Percentiles rank a stretch among this genome's conserved stretches.
Evolutionary conservation across 64 coral and sea anemone genomes (phyloP).

Genomic region (Hydrozoanthus tunicans): DNA sequence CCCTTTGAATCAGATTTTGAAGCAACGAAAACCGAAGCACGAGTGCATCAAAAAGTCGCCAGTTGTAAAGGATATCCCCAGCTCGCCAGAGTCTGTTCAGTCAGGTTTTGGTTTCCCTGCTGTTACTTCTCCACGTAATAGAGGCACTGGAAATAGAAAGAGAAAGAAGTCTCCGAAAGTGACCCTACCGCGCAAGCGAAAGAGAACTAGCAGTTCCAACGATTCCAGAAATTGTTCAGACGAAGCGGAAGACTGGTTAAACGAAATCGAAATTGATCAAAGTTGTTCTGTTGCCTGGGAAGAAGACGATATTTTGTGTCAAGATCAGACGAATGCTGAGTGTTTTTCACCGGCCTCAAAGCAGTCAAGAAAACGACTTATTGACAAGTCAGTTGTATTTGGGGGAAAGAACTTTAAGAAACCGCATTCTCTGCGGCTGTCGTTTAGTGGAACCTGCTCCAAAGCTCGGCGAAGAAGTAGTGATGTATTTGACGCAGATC

Average conservation of each 20-base stretch:
- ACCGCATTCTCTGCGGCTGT: constrained; percentile 13
- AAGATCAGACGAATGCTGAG: constrained; percentile 12
- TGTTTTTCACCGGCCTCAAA: constrained; percentile 18
- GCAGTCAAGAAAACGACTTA: constrained; percentile 45
- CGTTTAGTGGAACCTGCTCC: constrained; percentile 12
- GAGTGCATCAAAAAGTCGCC: constrained; percentile 17
- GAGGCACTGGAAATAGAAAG: background rate
- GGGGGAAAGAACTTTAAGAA: constrained; percentile 34
- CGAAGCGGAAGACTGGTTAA: constrained; percentile 36
- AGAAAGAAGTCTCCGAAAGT: background rate
- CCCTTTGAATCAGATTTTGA: constrained; percentile 86
- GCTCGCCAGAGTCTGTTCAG: constrained; percentile 27
- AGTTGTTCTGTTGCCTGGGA: background rate
- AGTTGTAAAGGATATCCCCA: background rate
- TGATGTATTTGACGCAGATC: constrained; percentile 58
- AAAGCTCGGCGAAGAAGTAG: constrained; percentile 19
- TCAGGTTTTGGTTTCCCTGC: constrained; percentile 3
- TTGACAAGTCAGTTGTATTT: constrained; percentile 75
- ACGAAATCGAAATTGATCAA: constrained; percentile 34
- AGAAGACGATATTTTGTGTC: constrained; percentile 39
- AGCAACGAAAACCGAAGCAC: constrained; percentile 78
- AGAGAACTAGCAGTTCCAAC: background rate
- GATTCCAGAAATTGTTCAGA: constrained; percentile 49
- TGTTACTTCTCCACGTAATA: background rate
- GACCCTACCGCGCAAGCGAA: constrained; percentile 13